Conservation (phyloP, 2,113 vertebrate species). For the Brachyhypopomus occidentalis region DNA sequence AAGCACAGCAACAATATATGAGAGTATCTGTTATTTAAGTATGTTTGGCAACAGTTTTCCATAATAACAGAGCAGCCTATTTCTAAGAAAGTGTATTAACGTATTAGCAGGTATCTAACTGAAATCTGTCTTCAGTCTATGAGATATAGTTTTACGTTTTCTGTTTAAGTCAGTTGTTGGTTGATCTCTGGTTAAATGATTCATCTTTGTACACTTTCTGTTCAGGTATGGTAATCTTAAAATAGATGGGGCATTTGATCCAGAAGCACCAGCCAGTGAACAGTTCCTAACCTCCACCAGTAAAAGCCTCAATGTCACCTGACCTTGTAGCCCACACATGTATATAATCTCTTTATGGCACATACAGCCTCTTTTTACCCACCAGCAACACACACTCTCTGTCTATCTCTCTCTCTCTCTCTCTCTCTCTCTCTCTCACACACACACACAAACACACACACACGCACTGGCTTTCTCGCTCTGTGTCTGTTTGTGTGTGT, state of each 20-base stretch:
- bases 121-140: too few relatives aligned
- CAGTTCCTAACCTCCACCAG: not conserved
- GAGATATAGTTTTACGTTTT: too few relatives aligned
- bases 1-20: not conserved
- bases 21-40: not conserved
- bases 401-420: too few relatives aligned
- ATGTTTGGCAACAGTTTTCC: not conserved
- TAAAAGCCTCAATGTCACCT: constrained; percentile 1
- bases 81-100: not conserved
- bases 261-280: not conserved
- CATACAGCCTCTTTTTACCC: constrained; percentile 15
- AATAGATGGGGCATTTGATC: not conserved
- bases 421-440: too few relatives aligned
- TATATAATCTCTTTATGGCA: constrained; percentile 39
- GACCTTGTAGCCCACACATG: constrained; percentile 29
- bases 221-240: too few relatives aligned
- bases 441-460: too few relatives aligned
- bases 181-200: too few relatives aligned
- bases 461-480: not conserved
- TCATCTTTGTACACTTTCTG: too few relatives aligned
- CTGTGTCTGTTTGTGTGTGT: constrained; percentile 13
- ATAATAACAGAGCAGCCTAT: not conserved
- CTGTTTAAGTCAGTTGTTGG: too few relatives aligned
- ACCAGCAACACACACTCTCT: too few relatives aligned
- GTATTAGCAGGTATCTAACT: too few relatives aligned